Evolutionary conservation across 2,113 vertebrate species (phyloP).

Genomic region (Potamarius usumacintae): DNA sequence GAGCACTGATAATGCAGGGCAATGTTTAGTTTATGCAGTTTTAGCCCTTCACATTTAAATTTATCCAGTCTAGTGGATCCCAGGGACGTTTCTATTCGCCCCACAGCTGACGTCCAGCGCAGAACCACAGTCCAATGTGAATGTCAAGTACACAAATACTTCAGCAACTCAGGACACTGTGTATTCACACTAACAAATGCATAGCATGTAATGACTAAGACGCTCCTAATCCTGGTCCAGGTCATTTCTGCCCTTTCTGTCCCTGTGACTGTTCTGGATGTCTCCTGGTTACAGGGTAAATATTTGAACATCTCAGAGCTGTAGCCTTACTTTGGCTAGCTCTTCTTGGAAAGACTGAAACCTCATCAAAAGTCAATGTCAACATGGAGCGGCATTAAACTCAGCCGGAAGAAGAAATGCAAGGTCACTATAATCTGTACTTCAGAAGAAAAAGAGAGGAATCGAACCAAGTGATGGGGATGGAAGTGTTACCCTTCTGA

Average conservation of each 20-base stretch:
- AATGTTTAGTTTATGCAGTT: not conserved
- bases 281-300: slow-evolving; percentile 66
- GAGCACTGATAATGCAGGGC: not conserved
- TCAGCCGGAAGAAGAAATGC: not conserved
- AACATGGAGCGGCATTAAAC: slow-evolving; percentile 10
- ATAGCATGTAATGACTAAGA: not conserved
- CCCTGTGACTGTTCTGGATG: slow-evolving; percentile 40
- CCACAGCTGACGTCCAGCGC: not conserved
- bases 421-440: slow-evolving; percentile 20
- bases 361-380: slow-evolving; percentile 27
- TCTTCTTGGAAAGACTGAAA: slow-evolving; percentile 39
- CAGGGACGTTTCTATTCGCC: not conserved
- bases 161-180: not conserved
- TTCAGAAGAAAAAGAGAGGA: slow-evolving; percentile 4
- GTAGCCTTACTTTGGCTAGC: slow-evolving; percentile 19
- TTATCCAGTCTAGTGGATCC: not conserved
- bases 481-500: not conserved
- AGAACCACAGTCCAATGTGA: not conserved
- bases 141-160: not conserved
- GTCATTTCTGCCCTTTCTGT: slow-evolving; percentile 36
- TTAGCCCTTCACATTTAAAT: not conserved
- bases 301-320: slow-evolving; percentile 56
- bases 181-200: not conserved
- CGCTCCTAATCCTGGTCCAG: slow-evolving; percentile 1
- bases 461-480: not conserved